These are phyloP conservation scores for Protodeltote pygarga DNA, from an alignment of 2,888 invertebrate species.

Conservation along the genomic window DNA sequence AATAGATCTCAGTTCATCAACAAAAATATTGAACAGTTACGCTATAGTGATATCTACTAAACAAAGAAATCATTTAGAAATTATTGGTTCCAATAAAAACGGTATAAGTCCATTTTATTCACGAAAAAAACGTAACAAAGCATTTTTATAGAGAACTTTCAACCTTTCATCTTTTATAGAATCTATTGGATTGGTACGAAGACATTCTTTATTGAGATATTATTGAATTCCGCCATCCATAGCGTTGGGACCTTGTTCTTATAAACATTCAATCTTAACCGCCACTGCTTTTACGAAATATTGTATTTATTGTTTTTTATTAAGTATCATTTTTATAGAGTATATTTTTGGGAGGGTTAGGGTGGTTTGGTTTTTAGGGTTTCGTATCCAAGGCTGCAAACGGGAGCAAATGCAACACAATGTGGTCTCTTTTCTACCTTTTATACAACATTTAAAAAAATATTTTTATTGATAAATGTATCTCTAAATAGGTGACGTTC, in stretches of 20 bases:
- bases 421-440: too few species aligned
- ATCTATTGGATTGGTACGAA: slow-evolving; percentile 38
- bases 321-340: slow-evolving; percentile 60
- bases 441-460: too few species aligned
- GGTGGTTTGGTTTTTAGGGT: too few species aligned
- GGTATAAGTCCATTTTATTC: slow-evolving; percentile 13
- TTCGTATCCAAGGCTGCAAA: too few species aligned
- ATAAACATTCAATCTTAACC: slow-evolving; percentile 59
- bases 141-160: slow-evolving; percentile 47
- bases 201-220: slow-evolving; percentile 65
- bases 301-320: slow-evolving; percentile 70
- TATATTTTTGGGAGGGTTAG: slow-evolving; percentile 49
- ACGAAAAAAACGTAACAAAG: slow-evolving; percentile 41
- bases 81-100: slow-evolving; percentile 12
- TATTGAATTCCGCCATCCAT: slow-evolving; percentile 66
- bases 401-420: too few species aligned
- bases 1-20: too few species aligned
- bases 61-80: slow-evolving; percentile 12
- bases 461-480: too few species aligned
- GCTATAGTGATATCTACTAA: neutral
- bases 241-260: slow-evolving; percentile 53
- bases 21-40: too few species aligned
- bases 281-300: slow-evolving; percentile 57
- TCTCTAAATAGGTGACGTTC: too few species aligned
- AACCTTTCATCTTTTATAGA: slow-evolving; percentile 46